Percentiles rank a stretch among this genome's conserved stretches.
Evolutionary conservation across 2,797 vertebrate genomes (phyloP).

Genomic region (Ctenopoma multispine): DNA sequence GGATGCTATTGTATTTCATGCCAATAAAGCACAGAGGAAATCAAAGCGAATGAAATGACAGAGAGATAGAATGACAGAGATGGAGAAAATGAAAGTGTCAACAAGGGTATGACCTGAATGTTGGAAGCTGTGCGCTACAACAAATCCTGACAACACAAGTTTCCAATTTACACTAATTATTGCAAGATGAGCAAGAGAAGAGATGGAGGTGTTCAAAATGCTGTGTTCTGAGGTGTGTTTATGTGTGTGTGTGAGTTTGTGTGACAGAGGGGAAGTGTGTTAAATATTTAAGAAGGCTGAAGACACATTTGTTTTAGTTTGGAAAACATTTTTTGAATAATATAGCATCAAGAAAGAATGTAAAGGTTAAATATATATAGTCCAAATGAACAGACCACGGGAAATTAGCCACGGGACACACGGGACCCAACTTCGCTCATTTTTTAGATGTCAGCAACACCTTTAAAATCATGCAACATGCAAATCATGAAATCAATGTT

Average conservation of each 20-base stretch:
- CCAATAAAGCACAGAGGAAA: slow-evolving; percentile 35
- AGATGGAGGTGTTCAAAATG: not conserved
- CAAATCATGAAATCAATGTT: too few relatives aligned
- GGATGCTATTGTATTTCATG: slow-evolving; percentile 8
- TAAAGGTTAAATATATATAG: not conserved
- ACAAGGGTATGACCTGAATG: slow-evolving; percentile 43
- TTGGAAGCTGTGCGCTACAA: slow-evolving; percentile 53
- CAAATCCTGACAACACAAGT: slow-evolving; percentile 56
- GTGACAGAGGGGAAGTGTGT: slow-evolving; percentile 16
- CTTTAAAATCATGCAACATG: too few relatives aligned
- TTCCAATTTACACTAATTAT: slow-evolving; percentile 67
- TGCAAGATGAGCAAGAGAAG: slow-evolving; percentile 57
- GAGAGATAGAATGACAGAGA: slow-evolving; percentile 38
- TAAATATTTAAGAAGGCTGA: slow-evolving; percentile 30
- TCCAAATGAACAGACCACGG: too few relatives aligned
- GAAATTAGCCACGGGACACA: too few relatives aligned
- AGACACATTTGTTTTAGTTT: slow-evolving; percentile 31
- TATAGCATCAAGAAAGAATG: not conserved
- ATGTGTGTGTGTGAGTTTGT: slow-evolving; percentile 19
- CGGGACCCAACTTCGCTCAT: too few relatives aligned
- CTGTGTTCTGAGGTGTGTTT: slow-evolving; percentile 22
- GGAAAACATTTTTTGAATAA: not conserved
- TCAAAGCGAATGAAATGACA: slow-evolving; percentile 35
- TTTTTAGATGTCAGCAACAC: too few relatives aligned
- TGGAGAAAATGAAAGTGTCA: slow-evolving; percentile 47